These are phyloP conservation scores for Characodon lateralis DNA, from an alignment of 2,797 vertebrate species.

Conservation along the genomic window DNA sequence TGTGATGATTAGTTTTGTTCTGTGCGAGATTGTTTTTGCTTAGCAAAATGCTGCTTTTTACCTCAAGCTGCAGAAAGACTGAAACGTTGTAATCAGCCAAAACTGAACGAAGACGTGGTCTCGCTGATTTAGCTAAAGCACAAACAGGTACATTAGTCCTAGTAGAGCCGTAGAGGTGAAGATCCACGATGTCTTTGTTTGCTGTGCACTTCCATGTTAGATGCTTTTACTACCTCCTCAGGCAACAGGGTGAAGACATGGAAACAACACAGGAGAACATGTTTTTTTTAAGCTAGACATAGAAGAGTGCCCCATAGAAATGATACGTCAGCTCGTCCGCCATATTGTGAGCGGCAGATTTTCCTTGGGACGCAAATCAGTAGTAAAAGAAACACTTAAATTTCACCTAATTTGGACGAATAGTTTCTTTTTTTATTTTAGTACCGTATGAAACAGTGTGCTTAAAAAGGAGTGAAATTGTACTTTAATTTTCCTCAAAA, in stretches of 20 bases:
- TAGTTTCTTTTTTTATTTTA: neutral
- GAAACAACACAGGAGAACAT: neutral
- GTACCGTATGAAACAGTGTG: no score
- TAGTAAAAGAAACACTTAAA: neutral
- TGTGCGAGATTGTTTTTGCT: slow-evolving; percentile 48
- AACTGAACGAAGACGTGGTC: slow-evolving; percentile 40
- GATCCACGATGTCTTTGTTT: slow-evolving; percentile 22
- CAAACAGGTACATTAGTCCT: slow-evolving; percentile 70
- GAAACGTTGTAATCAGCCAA: slow-evolving; percentile 60
- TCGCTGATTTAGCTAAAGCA: slow-evolving; percentile 65
- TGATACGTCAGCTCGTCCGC: neutral
- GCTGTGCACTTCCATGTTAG: slow-evolving; percentile 35
- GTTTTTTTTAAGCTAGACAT: neutral
- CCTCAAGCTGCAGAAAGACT: slow-evolving; percentile 63
- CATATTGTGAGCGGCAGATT: slow-evolving; percentile 2
- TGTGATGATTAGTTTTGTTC: slow-evolving; percentile 56
- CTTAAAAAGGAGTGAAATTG: no score
- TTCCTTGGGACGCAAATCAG: neutral
- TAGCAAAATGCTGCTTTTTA: slow-evolving; percentile 72
- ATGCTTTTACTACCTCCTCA: slow-evolving; percentile 74
- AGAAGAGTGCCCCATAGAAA: neutral
- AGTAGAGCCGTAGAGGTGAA: slow-evolving; percentile 38
- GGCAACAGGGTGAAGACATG: slow-evolving; percentile 59
- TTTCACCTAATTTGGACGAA: neutral
- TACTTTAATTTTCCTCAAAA: no score